These are phyloP conservation scores for Bujurquina vittata DNA, from an alignment of 2,113 vertebrate genomes.

Conservation along the genomic window DNA sequence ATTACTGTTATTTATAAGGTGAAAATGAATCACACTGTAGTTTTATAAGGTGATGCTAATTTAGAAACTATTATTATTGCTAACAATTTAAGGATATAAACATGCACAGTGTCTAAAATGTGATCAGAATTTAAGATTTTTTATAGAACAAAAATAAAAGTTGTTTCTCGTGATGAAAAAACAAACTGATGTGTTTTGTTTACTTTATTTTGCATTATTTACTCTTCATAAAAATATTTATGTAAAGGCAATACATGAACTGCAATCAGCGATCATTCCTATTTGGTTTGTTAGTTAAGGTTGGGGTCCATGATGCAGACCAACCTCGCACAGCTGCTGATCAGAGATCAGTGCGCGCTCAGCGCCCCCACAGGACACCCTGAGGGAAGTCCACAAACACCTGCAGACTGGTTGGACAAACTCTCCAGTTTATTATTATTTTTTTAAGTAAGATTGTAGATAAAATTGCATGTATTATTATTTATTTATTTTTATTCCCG, in stretches of 20 bases:
- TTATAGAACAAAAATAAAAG: neutral
- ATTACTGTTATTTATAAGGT: neutral
- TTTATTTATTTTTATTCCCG: neutral
- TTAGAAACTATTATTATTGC: neutral
- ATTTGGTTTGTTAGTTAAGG: slow-evolving; percentile 11
- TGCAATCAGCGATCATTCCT: neutral
- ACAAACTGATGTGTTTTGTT: slow-evolving; percentile 53
- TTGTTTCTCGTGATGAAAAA: slow-evolving; percentile 60
- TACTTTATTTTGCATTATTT: neutral
- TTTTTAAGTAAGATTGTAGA: no score
- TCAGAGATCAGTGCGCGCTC: neutral
- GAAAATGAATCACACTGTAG: fast-evolving
- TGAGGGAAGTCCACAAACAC: neutral
- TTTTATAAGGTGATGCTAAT: neutral
- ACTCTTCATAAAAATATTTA: neutral
- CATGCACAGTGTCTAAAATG: neutral
- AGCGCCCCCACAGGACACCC: neutral
- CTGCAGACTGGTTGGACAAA: neutral
- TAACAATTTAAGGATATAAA: neutral
- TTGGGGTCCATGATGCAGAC: neutral
- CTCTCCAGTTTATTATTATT: no score
- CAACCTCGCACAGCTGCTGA: no score
- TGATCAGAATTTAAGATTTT: neutral
- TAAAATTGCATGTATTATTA: no score
- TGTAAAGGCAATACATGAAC: neutral